Evolutionary conservation across 2,888 invertebrate species (phyloP).

Genomic region (Malthinus seriepunctatus): DNA sequence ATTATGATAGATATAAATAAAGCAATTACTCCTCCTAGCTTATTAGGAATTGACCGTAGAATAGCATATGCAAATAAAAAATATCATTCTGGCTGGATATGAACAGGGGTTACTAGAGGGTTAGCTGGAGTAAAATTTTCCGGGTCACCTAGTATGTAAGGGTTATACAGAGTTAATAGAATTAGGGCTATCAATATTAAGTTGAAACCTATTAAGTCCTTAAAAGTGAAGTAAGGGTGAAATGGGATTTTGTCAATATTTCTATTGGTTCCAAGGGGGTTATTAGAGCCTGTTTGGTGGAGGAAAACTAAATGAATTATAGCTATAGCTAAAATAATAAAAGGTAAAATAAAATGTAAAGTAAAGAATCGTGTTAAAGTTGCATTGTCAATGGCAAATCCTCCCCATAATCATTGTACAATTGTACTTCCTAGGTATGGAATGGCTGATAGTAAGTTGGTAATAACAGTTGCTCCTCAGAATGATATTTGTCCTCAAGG

Average conservation of each 20-base stretch:
- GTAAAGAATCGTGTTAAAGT: conserved; percentile 78
- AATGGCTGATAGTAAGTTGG: conserved; percentile 70
- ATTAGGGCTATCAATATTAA: conserved; percentile 60
- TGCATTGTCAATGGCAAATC: conserved; percentile 73
- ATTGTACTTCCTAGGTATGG: conserved; percentile 67
- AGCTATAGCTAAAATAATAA: conserved; percentile 64
- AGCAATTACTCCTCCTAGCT: conserved; percentile 75
- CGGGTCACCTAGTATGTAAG: conserved; percentile 67
- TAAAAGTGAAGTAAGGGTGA: conserved; percentile 66
- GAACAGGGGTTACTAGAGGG: conserved; percentile 71
- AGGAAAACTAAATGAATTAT: conserved; percentile 68
- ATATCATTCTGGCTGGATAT: conserved; percentile 86
- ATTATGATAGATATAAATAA: conserved; percentile 69
- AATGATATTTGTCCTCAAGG: conserved; percentile 84
- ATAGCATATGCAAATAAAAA: conserved; percentile 83
- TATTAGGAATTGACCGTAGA: conserved; percentile 78
- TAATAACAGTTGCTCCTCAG: conserved; percentile 81
- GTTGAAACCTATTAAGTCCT: conserved; percentile 67
- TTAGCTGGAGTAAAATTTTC: conserved; percentile 77
- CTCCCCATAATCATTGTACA: conserved; percentile 76
- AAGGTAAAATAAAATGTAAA: conserved; percentile 74
- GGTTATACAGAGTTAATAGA: conserved; percentile 59
- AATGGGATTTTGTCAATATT: conserved; percentile 72
- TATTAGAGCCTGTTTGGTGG: conserved; percentile 71
- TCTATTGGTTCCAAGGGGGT: conserved; percentile 67